Conservation (phyloP, 1,140 invertebrate genomes). For the Periplaneta americana region DNA sequence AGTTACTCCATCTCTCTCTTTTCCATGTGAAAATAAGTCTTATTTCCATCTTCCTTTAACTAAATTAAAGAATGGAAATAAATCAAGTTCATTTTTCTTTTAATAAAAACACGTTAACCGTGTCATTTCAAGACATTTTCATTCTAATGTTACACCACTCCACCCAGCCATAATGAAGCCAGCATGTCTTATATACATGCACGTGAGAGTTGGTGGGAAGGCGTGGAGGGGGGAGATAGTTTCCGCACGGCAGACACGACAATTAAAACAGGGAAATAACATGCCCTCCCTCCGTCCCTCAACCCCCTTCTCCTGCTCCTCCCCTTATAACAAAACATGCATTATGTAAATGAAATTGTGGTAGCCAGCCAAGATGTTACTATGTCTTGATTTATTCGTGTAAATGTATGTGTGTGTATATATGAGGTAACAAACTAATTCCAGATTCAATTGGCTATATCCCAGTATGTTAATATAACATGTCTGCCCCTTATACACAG, state of each 20-base stretch:
- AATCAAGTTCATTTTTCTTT: background rate
- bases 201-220: too few species aligned
- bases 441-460: background rate
- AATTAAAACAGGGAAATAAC: background rate
- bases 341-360: background rate
- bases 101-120: background rate
- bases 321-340: background rate
- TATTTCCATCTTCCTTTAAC: background rate
- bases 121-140: background rate
- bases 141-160: background rate
- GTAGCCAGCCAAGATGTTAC: background rate
- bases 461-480: background rate
- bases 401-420: too few species aligned
- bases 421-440: background rate
- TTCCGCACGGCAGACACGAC: background rate
- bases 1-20: too few species aligned
- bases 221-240: too few species aligned
- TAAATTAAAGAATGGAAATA: background rate
- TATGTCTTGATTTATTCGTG: background rate
- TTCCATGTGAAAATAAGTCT: background rate
- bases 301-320: too few species aligned
- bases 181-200: too few species aligned
- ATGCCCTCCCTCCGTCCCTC: too few species aligned
- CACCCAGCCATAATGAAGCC: background rate
- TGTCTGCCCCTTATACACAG: too few species aligned